Conservation (phyloP, 2,797 vertebrate species). For the Typhlichthys subterraneus region DNA sequence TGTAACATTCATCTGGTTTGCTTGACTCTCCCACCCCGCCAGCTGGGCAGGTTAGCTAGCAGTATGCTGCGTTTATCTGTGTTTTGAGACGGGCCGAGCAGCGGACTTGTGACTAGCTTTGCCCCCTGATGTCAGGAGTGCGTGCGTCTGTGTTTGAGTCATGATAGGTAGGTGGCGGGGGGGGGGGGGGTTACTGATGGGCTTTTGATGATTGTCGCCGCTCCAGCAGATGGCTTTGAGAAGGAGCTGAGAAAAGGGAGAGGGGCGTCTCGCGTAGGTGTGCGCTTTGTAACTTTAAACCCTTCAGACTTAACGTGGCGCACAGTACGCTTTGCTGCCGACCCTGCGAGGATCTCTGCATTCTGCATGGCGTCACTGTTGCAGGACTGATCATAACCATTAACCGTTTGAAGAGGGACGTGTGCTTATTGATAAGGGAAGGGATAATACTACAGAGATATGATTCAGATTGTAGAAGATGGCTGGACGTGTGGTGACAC, state of each 20-base stretch:
- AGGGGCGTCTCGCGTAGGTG: neutral
- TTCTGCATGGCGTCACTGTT: neutral
- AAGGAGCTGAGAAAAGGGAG: neutral
- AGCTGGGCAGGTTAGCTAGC: no score
- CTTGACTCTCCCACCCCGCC: no score
- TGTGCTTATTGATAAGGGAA: neutral
- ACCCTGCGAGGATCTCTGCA: neutral
- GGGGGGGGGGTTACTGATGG: neutral
- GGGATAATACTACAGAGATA: slow-evolving; percentile 3
- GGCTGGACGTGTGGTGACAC: slow-evolving; percentile 27
- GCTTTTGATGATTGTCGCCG: slow-evolving; percentile 44
- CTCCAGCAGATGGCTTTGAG: slow-evolving; percentile 61
- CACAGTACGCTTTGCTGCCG: neutral
- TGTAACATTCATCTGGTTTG: no score
- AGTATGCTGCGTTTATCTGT: no score
- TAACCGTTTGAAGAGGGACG: neutral
- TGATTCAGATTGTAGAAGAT: neutral
- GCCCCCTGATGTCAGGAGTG: no score
- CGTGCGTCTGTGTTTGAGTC: no score
- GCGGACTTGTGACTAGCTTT: no score
- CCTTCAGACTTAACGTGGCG: neutral
- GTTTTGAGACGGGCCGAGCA: no score
- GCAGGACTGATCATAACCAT: neutral
- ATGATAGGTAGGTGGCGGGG: no score
- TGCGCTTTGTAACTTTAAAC: no score